Percentiles rank a stretch among this genome's conserved stretches.
Conservation (phyloP, 2,888 invertebrate species). For the Argyresthia albistria region DNA sequence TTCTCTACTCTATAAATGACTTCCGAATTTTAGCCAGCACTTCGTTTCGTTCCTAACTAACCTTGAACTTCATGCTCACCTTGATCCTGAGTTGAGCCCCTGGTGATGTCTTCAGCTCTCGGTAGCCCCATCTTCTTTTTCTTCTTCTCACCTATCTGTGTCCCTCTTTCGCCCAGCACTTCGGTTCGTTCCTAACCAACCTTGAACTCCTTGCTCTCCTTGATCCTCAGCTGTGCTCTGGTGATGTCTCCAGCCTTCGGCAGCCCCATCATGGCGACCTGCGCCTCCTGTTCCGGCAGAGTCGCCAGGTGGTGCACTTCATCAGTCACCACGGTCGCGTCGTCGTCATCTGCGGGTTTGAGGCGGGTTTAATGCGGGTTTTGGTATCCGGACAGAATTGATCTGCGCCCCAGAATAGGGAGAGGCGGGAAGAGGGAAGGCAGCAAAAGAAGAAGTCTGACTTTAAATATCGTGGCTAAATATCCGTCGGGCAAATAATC, state of each 20-base stretch:
- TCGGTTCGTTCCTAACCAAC: slow-evolving; percentile 64
- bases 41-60: too few relatives aligned
- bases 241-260: slow-evolving; percentile 92
- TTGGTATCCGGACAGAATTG: too few relatives aligned
- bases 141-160: too few relatives aligned
- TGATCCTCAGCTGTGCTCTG: slow-evolving; percentile 90
- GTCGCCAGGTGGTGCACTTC: slow-evolving; percentile 59
- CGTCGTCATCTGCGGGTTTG: slow-evolving; percentile 39
- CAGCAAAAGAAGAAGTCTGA: too few relatives aligned
- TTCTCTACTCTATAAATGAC: too few relatives aligned
- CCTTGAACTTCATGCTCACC: slow-evolving; percentile 99
- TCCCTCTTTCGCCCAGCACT: too few relatives aligned
- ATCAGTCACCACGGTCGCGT: slow-evolving; percentile 31
- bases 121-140: slow-evolving; percentile 95
- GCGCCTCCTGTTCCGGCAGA: slow-evolving; percentile 79
- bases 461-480: too few relatives aligned
- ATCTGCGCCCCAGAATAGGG: too few relatives aligned
- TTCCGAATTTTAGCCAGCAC: too few relatives aligned
- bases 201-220: slow-evolving; percentile 99
- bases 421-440: too few relatives aligned
- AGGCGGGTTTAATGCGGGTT: neutral
- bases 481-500: too few relatives aligned
- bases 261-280: slow-evolving; percentile 90
- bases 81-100: slow-evolving; percentile 92
- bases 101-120: slow-evolving; percentile 87